A percentile compares a stretch with the other conserved stretches of the same genome.
These are phyloP conservation scores for Carcina quercana DNA, from an alignment of 2,888 invertebrate genomes.

Conservation along the genomic window DNA sequence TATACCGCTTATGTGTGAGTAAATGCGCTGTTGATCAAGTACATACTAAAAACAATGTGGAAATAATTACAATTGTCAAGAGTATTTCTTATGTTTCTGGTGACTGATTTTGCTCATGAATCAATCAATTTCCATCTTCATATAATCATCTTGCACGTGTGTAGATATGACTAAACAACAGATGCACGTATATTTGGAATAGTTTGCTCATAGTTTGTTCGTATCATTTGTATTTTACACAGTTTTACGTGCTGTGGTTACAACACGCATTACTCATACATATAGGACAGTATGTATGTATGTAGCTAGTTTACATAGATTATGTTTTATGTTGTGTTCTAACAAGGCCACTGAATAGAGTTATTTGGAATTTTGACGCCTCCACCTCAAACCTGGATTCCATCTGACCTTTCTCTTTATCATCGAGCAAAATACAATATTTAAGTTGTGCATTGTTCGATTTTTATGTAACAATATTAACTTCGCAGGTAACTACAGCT, in stretches of 20 bases:
- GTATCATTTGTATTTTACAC: conserved; percentile 4
- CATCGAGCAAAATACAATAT: conserved; percentile 27
- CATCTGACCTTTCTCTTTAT: conserved; percentile 25
- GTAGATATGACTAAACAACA: conserved; percentile 26
- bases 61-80: no score
- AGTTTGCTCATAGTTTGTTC: conserved; percentile 20
- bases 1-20: conserved; percentile 72
- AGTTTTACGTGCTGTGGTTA: conserved; percentile 41
- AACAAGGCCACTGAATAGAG: conserved; percentile 74
- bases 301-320: conserved; percentile 34
- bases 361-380: conserved; percentile 63
- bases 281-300: conserved; percentile 45
- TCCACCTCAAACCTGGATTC: conserved; percentile 22
- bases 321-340: conserved; percentile 39
- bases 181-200: conserved; percentile 37
- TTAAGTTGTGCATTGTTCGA: conserved; percentile 28
- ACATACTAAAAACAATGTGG: no score
- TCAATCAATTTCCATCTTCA: conserved; percentile 34
- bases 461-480: conserved; percentile 51
- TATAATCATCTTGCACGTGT: conserved; percentile 45
- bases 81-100: no score
- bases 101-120: conserved; percentile 23
- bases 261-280: conserved; percentile 73
- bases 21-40: conserved; percentile 72
- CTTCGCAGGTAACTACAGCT: conserved; percentile 90